Evolutionary conservation across 2,113 vertebrate species (phyloP).

Genomic region (Indri indri): DNA sequence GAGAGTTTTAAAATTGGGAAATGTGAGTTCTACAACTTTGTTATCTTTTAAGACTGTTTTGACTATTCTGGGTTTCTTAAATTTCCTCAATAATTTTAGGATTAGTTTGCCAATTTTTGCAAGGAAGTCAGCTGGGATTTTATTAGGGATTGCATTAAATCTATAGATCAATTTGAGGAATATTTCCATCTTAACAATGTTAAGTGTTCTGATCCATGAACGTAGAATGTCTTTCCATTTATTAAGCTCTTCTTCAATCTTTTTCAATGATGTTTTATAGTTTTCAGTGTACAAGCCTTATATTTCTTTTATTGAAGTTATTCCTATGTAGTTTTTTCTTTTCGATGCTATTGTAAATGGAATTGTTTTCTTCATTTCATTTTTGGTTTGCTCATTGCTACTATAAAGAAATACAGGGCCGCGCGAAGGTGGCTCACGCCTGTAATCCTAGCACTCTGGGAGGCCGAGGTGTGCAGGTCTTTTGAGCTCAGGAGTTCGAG

Average conservation of each 20-base stretch:
- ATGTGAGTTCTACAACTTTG: no score
- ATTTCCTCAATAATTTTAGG: neutral
- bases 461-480: no score
- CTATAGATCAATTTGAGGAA: neutral
- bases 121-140: neutral
- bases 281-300: neutral
- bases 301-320: neutral
- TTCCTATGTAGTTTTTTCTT: neutral
- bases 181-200: neutral
- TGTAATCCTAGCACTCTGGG: no score
- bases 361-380: no score
- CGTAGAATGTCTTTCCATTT: neutral
- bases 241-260: neutral
- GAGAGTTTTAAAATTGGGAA: no score
- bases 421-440: no score
- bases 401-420: no score
- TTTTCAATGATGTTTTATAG: neutral
- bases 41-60: neutral
- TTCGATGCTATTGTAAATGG: no score
- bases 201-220: neutral
- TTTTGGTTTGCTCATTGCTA: no score
- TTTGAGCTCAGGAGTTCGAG: no score
- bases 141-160: neutral
- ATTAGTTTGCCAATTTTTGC: neutral
- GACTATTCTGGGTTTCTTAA: neutral